These are phyloP conservation scores for Pherbina coryleti DNA, from an alignment of 2,888 invertebrate species.

Conservation along the genomic window DNA sequence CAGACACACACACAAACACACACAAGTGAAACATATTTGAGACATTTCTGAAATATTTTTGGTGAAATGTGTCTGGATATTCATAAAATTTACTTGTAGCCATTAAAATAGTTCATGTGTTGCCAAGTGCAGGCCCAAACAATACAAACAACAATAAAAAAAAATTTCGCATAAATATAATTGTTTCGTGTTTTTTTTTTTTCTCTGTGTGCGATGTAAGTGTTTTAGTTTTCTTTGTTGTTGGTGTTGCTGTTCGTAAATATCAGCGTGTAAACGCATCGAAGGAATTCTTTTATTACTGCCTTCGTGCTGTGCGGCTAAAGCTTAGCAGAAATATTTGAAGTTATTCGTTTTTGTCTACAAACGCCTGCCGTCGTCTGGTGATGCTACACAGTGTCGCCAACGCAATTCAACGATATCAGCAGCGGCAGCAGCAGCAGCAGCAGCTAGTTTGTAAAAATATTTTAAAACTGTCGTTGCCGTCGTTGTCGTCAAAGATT, in stretches of 20 bases:
- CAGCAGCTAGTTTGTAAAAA: background rate
- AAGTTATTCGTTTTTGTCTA: background rate
- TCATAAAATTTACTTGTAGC: background rate
- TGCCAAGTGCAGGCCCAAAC: background rate
- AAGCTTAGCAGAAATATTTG: background rate
- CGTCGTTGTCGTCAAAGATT: conserved; percentile 53
- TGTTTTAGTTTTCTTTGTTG: background rate
- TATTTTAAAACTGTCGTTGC: conserved; percentile 42
- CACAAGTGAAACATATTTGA: conserved; percentile 9
- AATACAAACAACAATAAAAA: background rate
- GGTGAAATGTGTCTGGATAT: background rate
- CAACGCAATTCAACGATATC: background rate
- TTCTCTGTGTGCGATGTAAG: background rate
- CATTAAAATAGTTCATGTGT: conserved; percentile 20
- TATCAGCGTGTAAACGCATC: conserved; percentile 5
- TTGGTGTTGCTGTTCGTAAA: background rate
- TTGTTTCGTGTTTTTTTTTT: too few relatives aligned
- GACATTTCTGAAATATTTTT: background rate
- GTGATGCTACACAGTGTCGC: conserved; percentile 3
- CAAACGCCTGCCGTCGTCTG: background rate
- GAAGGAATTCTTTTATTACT: background rate
- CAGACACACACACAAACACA: too few relatives aligned
- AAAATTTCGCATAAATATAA: background rate
- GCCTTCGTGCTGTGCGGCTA: conserved; percentile 8
- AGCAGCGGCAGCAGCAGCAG: background rate